Conservation (phyloP, 2,797 vertebrate species). For the Myiotriccus ornatus region DNA sequence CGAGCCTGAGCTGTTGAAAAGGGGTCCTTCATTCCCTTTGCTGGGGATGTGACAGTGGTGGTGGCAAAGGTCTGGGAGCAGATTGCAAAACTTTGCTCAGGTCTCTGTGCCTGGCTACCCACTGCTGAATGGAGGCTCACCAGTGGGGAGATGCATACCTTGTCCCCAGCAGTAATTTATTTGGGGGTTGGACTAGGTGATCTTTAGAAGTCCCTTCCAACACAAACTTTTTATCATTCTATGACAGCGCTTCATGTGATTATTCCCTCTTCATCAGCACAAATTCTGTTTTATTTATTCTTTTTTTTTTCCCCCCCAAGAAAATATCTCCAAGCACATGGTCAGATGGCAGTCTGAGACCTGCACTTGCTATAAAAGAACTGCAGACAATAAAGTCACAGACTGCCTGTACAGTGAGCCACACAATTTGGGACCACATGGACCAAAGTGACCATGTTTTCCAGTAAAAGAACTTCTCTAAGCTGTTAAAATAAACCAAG, state of each 20-base stretch:
- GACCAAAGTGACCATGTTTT: background rate
- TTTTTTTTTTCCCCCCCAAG: accelerated
- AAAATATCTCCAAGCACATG: background rate
- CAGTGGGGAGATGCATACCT: accelerated
- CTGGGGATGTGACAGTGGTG: background rate
- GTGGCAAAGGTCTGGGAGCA: background rate
- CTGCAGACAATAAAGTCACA: background rate
- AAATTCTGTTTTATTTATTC: background rate
- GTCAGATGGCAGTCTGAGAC: background rate
- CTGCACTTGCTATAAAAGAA: background rate
- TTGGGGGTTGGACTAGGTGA: background rate
- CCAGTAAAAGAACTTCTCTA: background rate
- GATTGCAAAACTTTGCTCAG: background rate
- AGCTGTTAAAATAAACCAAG: background rate
- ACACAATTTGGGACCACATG: background rate
- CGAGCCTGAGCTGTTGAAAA: background rate
- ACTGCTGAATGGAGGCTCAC: background rate
- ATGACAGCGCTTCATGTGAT: background rate
- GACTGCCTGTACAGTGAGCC: background rate
- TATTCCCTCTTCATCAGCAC: background rate
- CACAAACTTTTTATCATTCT: background rate
- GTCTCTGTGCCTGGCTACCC: background rate
- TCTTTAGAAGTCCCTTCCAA: background rate
- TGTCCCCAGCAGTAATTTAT: background rate
- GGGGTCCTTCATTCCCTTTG: background rate